Evolutionary conservation across 2,888 invertebrate species (phyloP).

Genomic region (Abrostola tripartita): DNA sequence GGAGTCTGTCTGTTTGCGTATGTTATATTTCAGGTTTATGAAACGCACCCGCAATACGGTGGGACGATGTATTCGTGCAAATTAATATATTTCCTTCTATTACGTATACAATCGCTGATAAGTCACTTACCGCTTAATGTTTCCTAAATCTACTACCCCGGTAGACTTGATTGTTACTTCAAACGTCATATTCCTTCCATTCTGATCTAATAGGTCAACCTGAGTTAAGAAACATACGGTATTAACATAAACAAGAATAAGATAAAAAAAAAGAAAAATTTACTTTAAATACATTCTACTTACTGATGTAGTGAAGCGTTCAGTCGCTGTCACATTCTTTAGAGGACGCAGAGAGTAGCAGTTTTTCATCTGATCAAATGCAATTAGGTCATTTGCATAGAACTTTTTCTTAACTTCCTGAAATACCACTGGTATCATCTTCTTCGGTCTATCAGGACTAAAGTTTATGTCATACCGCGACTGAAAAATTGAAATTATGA

Average conservation of each 20-base stretch:
- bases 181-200: conserved; percentile 74
- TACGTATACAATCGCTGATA: neutral
- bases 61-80: no score
- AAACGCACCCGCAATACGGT: no score
- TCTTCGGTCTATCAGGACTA: conserved; percentile 91
- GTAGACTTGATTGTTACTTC: conserved; percentile 87
- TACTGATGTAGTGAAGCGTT: conserved; percentile 63
- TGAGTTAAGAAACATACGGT: conserved; percentile 34
- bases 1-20: no score
- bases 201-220: conserved; percentile 70
- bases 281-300: conserved; percentile 44
- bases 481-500: conserved; percentile 65
- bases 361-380: conserved; percentile 92
- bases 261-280: neutral
- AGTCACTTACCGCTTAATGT: conserved; percentile 72
- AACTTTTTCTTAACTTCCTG: conserved; percentile 65
- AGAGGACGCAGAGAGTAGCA: conserved; percentile 86
- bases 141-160: conserved; percentile 85
- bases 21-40: no score
- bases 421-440: conserved; percentile 86
- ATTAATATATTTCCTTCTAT: no score
- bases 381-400: conserved; percentile 85
- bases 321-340: conserved; percentile 69
- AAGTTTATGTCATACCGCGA: conserved; percentile 95
- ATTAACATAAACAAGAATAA: neutral